Base-by-base conservation (phyloP, 2,113 vertebrate genomes). In the Cnemophilus loriae region DNA sequence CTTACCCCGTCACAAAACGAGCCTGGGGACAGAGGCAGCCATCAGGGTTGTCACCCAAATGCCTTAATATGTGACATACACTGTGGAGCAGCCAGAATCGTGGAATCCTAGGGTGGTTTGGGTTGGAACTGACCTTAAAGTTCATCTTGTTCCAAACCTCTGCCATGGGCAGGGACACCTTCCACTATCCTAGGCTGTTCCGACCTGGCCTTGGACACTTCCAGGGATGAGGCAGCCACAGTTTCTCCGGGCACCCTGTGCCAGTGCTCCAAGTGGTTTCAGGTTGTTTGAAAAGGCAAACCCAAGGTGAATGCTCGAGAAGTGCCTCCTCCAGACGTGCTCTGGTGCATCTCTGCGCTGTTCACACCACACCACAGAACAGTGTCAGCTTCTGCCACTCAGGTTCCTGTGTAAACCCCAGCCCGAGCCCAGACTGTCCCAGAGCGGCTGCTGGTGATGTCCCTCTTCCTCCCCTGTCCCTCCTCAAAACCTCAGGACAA, bases 341-440 rank as follows among this genome's bases (percentile, higher is more conserved):
- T 26, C 46, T 12, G 41, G 11, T 35, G 23, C 32, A 32, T 12
- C 41, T 52, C 83, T 7, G 2, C 16, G 23, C 3, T 4, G n/a
- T 4, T 52, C 47, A 52, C 1, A 5, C 23, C 2, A 1, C 42
- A 41, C 13, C 6, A 6, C 30, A 78, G 41, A 11, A 37, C 16
- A 16, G 27, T 8, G 20, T 6, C 61, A 70, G 56, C 24, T 32
- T 44, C 50, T 78, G 70, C 14, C 17, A 4, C 23, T 22, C 1
- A 0, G 28, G 32, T 57, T 92, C 46, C 39, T 35, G 20, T 37
- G 57, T 8, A 33, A 60, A 44, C 13, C 21, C 28, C 46, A 41
- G 42, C 53, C 76, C 0, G 0, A 67, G 30, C 65, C 20, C 3
- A 2, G 59, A 24, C n/a, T 9, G 5, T 8, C 27, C 55, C 39